Percentiles rank a stretch among this genome's conserved stretches.
Evolutionary conservation across 2,888 invertebrate species (phyloP).

Genomic region (Eilema caniola): DNA sequence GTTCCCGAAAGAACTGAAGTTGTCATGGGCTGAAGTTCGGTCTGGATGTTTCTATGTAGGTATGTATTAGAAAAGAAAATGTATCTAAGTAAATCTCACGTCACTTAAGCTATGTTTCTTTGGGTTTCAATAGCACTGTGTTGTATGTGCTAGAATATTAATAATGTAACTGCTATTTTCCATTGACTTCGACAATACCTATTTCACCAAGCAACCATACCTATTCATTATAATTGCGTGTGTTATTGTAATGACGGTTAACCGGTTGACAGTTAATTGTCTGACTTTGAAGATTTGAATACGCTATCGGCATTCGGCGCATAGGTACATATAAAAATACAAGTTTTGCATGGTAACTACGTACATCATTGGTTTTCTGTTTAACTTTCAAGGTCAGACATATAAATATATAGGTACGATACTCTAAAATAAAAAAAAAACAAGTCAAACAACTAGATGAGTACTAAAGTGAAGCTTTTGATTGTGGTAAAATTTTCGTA

Average conservation of each 20-base stretch:
- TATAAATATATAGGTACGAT: not conserved
- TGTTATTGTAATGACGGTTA: not conserved
- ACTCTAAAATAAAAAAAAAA: not conserved
- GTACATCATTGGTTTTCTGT: not conserved
- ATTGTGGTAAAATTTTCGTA: too few relatives aligned
- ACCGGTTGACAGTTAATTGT: not conserved
- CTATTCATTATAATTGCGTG: not conserved
- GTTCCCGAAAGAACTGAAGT: too few relatives aligned
- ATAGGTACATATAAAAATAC: not conserved
- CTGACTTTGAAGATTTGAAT: conserved; percentile 1
- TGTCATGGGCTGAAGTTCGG: too few relatives aligned
- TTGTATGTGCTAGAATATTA: not conserved
- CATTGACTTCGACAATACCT: not conserved
- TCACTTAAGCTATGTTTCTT: too few relatives aligned
- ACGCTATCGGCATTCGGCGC: not conserved
- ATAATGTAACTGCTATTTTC: too few relatives aligned
- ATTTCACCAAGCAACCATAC: not conserved
- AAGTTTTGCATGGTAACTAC: not conserved
- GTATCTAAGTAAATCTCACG: too few relatives aligned
- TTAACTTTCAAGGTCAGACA: conserved; percentile 12
- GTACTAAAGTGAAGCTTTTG: not conserved
- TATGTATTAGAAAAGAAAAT: too few relatives aligned
- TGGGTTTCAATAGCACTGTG: not conserved
- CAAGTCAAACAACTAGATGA: not conserved
- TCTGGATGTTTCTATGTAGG: too few relatives aligned